These are phyloP conservation scores for Motacilla tschutschensis DNA, from an alignment of 2,113 vertebrate genomes.

Conservation along the genomic window DNA sequence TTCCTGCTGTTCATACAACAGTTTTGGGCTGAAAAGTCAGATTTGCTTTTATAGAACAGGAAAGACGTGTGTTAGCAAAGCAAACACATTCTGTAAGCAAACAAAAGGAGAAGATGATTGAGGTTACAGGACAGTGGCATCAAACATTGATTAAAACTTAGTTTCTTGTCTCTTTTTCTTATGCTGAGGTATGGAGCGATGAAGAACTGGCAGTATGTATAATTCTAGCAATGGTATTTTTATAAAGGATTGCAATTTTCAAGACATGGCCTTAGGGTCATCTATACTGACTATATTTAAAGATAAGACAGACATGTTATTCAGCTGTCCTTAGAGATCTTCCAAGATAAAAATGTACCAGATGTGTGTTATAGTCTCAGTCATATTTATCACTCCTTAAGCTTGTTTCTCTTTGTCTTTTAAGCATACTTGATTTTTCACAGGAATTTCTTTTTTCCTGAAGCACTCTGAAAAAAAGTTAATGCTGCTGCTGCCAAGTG, in stretches of 20 bases:
- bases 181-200: neutral
- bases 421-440: neutral
- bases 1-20: neutral
- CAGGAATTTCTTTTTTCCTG: neutral
- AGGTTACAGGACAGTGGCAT: neutral
- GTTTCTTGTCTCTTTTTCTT: neutral
- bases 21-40: conserved; percentile 53
- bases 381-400: neutral
- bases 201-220: conserved; percentile 36
- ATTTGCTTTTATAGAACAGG: conserved; percentile 56
- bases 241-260: conserved; percentile 47
- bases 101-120: conserved; percentile 16
- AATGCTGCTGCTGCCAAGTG: neutral
- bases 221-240: conserved; percentile 44
- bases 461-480: neutral
- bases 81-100: neutral
- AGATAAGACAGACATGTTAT: conserved; percentile 43
- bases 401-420: neutral
- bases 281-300: conserved; percentile 34
- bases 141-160: conserved; percentile 43
- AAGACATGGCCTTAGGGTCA: conserved; percentile 37
- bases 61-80: conserved; percentile 44
- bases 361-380: neutral
- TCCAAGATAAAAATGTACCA: neutral
- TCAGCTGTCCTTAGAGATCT: conserved; percentile 30